These are phyloP conservation scores for Calephelis perditalis DNA, from an alignment of 2,888 invertebrate species.

Conservation along the genomic window DNA sequence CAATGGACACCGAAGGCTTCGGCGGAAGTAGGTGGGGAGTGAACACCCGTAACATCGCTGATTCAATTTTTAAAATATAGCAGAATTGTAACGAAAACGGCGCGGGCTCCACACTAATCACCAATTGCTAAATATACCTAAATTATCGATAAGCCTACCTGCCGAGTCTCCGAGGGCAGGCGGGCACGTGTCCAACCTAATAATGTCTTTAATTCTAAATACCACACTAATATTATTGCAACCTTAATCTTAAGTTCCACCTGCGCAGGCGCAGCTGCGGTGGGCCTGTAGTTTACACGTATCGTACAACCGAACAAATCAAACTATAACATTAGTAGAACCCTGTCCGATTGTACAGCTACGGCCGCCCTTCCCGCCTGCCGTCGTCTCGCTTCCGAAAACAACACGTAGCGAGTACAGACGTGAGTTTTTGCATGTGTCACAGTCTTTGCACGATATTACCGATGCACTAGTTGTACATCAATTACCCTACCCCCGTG, in stretches of 20 bases:
- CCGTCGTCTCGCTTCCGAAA: not conserved
- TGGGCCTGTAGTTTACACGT: too few species aligned
- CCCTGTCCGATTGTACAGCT: not conserved
- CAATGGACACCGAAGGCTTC: too few species aligned
- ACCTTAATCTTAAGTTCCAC: conserved; percentile 4
- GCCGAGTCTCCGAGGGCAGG: conserved; percentile 1
- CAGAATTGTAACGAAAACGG: not conserved
- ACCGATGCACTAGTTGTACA: too few species aligned
- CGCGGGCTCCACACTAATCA: not conserved
- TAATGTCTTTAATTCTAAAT: not conserved
- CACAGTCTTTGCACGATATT: not conserved
- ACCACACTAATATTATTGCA: conserved; percentile 9
- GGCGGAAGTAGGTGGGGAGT: not conserved
- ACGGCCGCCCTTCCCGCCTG: not conserved
- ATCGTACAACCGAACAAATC: too few species aligned
- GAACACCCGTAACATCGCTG: not conserved
- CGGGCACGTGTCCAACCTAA: not conserved
- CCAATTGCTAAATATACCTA: not conserved
- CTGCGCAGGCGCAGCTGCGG: not conserved
- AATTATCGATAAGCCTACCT: conserved; percentile 1
- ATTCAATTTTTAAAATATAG: not conserved
- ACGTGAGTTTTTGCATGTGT: not conserved
- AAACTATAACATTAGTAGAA: not conserved
- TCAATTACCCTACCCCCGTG: too few species aligned
- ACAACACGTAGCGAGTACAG: not conserved